Evolutionary conservation across 2,113 vertebrate species (phyloP).

Genomic region (Phocoena phocoena): DNA sequence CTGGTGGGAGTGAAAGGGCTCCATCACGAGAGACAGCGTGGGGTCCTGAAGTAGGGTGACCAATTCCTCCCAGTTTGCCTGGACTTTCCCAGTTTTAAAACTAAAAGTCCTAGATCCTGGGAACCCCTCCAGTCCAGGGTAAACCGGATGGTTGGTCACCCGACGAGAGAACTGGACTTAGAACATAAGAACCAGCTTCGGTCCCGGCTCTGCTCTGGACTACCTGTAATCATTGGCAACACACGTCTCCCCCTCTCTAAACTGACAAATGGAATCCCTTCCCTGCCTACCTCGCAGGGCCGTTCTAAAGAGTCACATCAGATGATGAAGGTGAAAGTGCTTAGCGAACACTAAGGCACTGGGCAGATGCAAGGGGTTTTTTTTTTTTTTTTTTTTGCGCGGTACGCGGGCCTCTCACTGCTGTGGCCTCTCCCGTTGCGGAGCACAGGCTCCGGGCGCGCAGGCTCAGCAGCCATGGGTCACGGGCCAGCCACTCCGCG

Average conservation of each 20-base stretch:
- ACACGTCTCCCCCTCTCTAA: neutral
- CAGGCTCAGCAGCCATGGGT: no score
- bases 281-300: neutral
- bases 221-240: neutral
- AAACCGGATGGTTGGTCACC: neutral
- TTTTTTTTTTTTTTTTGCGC: no score
- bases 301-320: constrained; percentile 45
- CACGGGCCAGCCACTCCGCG: no score
- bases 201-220: neutral
- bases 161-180: neutral
- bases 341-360: constrained; percentile 35
- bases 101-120: neutral
- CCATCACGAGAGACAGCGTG: neutral
- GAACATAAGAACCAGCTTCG: neutral
- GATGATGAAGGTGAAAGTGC: constrained; percentile 50
- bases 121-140: neutral
- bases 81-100: neutral
- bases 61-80: neutral
- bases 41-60: neutral
- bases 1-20: neutral
- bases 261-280: neutral
- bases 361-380: constrained; percentile 40
- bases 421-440: no score
- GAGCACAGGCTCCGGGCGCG: no score
- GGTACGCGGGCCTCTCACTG: no score